Conservation (phyloP, 1,140 invertebrate species). For the Drosophila melanica region DNA sequence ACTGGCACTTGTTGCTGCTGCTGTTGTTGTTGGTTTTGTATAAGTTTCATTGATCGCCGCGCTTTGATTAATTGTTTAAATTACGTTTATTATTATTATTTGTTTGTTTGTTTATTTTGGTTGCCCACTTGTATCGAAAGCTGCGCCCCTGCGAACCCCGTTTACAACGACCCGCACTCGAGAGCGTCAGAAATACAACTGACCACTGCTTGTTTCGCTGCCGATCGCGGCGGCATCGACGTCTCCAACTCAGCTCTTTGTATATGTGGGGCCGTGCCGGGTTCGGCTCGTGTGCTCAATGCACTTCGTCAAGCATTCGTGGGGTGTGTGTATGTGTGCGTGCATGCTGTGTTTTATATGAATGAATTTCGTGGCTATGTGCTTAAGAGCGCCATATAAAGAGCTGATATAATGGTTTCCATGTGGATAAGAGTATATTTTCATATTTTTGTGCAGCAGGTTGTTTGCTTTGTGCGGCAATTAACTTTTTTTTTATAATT, state of each 20-base stretch:
- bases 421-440: slow-evolving; percentile 7
- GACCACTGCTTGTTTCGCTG: slow-evolving; percentile 24
- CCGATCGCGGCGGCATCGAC: slow-evolving; percentile 10
- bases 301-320: slow-evolving; percentile 21
- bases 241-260: background rate
- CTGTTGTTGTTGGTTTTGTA: slow-evolving; percentile 46
- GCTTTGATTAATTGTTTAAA: slow-evolving; percentile 81
- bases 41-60: slow-evolving; percentile 77
- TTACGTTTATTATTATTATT: slow-evolving; percentile 74
- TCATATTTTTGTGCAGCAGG: slow-evolving; percentile 54
- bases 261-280: slow-evolving; percentile 16
- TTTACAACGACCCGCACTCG: slow-evolving; percentile 64
- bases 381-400: slow-evolving; percentile 22
- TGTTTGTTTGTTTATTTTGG: slow-evolving; percentile 44
- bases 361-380: slow-evolving; percentile 63
- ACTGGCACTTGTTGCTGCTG: slow-evolving; percentile 71
- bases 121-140: slow-evolving; percentile 13
- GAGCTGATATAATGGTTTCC: slow-evolving; percentile 8
- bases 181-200: slow-evolving; percentile 68
- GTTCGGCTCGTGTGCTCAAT: slow-evolving; percentile 39
- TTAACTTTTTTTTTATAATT: slow-evolving; percentile 47
- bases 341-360: slow-evolving; percentile 42
- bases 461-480: slow-evolving; percentile 57
- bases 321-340: background rate
- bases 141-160: slow-evolving; percentile 27